Percentiles rank a stretch among this genome's conserved stretches.
These are phyloP conservation scores for Anguilla obscura DNA, from an alignment of 2,797 vertebrate genomes.

Conservation along the genomic window DNA sequence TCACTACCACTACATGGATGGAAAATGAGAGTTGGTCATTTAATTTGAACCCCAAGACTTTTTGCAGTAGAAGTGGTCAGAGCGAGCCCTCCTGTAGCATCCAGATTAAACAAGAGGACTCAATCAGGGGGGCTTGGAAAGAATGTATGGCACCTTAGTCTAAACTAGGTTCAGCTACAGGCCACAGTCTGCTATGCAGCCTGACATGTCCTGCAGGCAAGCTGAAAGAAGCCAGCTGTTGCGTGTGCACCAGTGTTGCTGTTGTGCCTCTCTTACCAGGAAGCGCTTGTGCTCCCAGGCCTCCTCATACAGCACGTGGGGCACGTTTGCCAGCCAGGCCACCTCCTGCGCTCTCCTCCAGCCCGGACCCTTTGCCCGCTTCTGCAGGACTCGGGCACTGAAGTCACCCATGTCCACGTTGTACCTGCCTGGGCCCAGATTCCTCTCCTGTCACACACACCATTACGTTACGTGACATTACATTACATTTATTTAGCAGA, in stretches of 20 bases:
- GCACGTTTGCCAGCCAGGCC: conserved; percentile 47
- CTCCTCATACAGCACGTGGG: conserved; percentile 60
- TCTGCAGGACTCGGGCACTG: conserved; percentile 31
- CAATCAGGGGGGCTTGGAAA: background rate
- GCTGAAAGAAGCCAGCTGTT: background rate
- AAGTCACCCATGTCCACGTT: conserved; percentile 49
- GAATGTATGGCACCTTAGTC: background rate
- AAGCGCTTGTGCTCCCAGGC: conserved; percentile 43
- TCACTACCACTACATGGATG: background rate
- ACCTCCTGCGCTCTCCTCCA: conserved; percentile 51
- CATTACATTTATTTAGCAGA: too few species aligned
- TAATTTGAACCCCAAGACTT: background rate
- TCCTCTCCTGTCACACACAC: conserved; percentile 50
- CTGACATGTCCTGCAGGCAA: background rate
- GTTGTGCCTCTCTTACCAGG: conserved; percentile 55
- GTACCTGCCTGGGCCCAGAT: conserved; percentile 58
- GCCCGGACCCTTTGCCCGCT: conserved; percentile 38
- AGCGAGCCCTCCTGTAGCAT: background rate
- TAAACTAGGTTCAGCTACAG: background rate
- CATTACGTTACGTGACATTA: background rate
- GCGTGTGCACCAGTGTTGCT: background rate
- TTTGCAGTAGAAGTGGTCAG: background rate
- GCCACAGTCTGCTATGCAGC: background rate
- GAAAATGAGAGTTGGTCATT: background rate
- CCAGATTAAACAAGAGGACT: background rate